A percentile compares a stretch with the other conserved stretches of the same genome.
Conservation (phyloP, 1,140 invertebrate species). For the Hylaeus anthracinus region DNA sequence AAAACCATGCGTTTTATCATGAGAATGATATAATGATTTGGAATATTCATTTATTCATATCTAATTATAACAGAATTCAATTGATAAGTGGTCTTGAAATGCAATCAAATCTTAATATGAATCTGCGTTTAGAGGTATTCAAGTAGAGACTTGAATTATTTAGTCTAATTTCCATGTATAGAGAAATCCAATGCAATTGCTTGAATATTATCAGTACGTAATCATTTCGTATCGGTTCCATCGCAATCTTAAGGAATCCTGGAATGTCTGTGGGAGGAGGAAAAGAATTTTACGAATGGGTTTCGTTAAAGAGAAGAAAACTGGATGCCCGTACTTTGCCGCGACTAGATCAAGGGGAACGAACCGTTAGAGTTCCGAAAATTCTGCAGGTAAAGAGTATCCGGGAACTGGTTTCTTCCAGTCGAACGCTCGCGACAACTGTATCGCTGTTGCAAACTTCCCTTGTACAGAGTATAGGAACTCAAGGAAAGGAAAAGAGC, state of each 20-base stretch:
- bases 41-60: too few relatives aligned
- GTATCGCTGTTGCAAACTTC: neutral
- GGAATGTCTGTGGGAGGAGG: neutral
- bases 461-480: neutral
- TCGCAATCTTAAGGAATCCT: neutral
- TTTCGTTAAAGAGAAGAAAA: conserved; percentile 2
- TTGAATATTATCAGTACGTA: too few relatives aligned
- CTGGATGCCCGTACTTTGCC: neutral
- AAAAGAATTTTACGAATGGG: neutral
- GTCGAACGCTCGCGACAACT: neutral
- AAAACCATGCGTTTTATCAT: too few relatives aligned
- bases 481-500: neutral
- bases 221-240: neutral
- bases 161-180: too few relatives aligned
- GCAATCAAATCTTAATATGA: too few relatives aligned
- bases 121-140: too few relatives aligned
- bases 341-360: neutral
- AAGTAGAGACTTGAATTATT: too few relatives aligned
- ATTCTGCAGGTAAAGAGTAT: neutral
- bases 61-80: too few relatives aligned
- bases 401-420: conserved; percentile 5
- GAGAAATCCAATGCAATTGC: too few relatives aligned
- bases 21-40: too few relatives aligned
- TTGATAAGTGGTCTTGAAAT: too few relatives aligned
- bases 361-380: neutral